Conservation (phyloP, 2,113 vertebrate species). For the Carassius gibelio region DNA sequence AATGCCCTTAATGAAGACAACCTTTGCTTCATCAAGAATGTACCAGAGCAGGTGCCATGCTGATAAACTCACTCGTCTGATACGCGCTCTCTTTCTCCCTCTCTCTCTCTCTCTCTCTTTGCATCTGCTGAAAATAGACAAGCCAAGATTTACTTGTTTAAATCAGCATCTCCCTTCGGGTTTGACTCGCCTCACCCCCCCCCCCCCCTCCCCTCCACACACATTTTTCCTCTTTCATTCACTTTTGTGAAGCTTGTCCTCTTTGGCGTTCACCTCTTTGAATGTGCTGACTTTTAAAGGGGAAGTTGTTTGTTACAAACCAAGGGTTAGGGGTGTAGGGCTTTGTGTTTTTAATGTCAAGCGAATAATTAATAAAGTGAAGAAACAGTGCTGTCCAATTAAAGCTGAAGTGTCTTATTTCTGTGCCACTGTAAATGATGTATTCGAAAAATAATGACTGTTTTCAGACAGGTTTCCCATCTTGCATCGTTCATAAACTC, state of each 20-base stretch:
- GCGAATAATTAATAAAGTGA: not conserved
- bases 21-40: slow-evolving; percentile 99
- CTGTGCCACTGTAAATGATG: not conserved
- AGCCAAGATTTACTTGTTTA: slow-evolving; percentile 77
- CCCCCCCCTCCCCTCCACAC: not conserved
- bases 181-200: slow-evolving; percentile 61
- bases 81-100: slow-evolving; percentile 49
- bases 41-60: slow-evolving; percentile 98
- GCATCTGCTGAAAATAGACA: slow-evolving; percentile 76
- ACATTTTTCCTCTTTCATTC: slow-evolving; percentile 53
- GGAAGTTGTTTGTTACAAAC: not conserved
- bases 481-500: not conserved
- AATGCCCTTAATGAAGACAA: slow-evolving; percentile 99
- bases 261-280: too few relatives aligned
- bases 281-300: slow-evolving; percentile 54
- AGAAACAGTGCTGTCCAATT: not conserved
- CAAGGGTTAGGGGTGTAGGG: not conserved
- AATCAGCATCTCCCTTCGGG: slow-evolving; percentile 82
- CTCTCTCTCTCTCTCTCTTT: slow-evolving; percentile 57
- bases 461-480: not conserved
- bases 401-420: not conserved
- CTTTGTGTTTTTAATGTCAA: not conserved
- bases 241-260: slow-evolving; percentile 37
- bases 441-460: not conserved
- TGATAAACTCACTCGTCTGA: slow-evolving; percentile 88